Base-by-base conservation (phyloP, 2,888 invertebrate genomes). In the Seira musarum region DNA sequence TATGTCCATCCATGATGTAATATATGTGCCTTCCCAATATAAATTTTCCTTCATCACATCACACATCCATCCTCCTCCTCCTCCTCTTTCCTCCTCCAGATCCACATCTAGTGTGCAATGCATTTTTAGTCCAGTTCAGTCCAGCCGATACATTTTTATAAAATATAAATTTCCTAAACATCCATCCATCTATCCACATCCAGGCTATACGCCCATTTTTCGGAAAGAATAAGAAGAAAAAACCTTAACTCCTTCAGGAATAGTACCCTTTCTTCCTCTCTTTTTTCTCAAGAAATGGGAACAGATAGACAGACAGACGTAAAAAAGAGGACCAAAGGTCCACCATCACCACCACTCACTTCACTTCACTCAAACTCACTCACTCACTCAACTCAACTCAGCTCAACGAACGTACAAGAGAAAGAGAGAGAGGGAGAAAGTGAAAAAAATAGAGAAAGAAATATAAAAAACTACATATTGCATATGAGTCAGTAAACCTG, bases 331-430 rank as follows among this genome's bases (percentile, higher is more conserved):
- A 67, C 79, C 72, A 79, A 79, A 79, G 72, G 73, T 79, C 79
- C 73, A 79, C 79, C 73, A 79, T 79, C 67, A 79, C 73, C 53
- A 53, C 53, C 72, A 73, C 68, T 79, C 79, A 73, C 71, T 79
- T 74, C 74, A 74, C 74, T 72, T 63, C 63, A 65, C 72, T 74
- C 66, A 66, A 22, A 53, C 53, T 53, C 53, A 53, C 53, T 53
- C 53, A 53, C 53, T 53, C 53, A 74, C 74, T 72, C 53, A 46
- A 65, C 72, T 74, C 66, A 66, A 22, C 3, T 15, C 13, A 3
- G 13, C 53, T 53, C 53, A 53, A 3, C 13, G 6, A 53, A 53
- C 17, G 53, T 53, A 17, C 53, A 53, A 53, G 53, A 74, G 30
- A 60, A 22, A 64, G 49, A 53, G 53, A 63, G 15, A 6, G 13